These are phyloP conservation scores for Aphelinus atriplicis DNA, from an alignment of 1,140 invertebrate species.

Conservation along the genomic window DNA sequence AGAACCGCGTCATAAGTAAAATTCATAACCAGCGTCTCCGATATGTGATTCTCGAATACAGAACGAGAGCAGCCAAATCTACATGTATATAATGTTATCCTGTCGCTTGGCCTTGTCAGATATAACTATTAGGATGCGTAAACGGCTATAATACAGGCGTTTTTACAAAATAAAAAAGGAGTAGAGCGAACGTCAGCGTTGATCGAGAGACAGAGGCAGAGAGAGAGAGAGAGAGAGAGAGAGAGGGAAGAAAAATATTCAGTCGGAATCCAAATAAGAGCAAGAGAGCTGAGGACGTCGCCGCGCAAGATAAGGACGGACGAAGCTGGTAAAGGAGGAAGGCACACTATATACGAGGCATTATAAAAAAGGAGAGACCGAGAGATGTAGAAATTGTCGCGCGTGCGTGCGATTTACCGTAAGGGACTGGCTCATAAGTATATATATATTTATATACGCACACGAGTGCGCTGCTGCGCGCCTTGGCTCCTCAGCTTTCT, in stretches of 20 bases:
- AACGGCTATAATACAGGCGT: slow-evolving; percentile 1
- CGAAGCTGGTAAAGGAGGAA: background rate
- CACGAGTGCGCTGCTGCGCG: background rate
- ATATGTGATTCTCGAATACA: too few species aligned
- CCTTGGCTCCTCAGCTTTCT: background rate
- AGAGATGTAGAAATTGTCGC: slow-evolving; percentile 33
- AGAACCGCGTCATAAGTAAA: too few species aligned
- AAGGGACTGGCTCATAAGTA: slow-evolving; percentile 12
- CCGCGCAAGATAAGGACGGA: background rate
- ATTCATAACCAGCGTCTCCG: too few species aligned
- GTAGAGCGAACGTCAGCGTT: background rate
- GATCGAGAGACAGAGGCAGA: background rate
- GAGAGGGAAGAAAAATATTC: slow-evolving; percentile 19
- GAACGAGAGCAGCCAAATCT: background rate
- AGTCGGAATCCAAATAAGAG: slow-evolving; percentile 30
- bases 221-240: background rate
- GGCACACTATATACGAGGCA: background rate
- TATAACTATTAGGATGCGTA: background rate
- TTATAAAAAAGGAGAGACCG: background rate
- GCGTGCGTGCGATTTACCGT: slow-evolving; percentile 36
- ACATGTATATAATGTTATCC: background rate
- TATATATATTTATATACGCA: too few species aligned
- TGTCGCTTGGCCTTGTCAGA: too few species aligned
- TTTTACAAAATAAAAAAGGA: background rate
- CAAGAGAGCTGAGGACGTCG: slow-evolving; percentile 3